A percentile compares a stretch with the other conserved stretches of the same genome.
These are phyloP conservation scores for Platygyra sinensis DNA, from an alignment of 64 coral and sea anemone species.

Conservation along the genomic window DNA sequence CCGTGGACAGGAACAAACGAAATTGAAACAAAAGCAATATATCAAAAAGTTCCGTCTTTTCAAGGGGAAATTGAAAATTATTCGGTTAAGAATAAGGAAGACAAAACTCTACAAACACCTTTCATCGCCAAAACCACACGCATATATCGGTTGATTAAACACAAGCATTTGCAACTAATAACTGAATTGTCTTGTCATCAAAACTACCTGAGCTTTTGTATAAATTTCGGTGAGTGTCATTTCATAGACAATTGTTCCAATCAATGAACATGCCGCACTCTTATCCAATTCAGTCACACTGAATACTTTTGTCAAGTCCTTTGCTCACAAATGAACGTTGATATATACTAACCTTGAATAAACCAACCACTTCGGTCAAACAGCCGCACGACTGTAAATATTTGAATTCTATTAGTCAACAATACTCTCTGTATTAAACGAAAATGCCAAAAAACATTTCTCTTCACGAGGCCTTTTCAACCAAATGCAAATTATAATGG, in stretches of 20 bases:
- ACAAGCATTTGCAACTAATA: neutral
- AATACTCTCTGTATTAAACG: neutral
- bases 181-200: conserved; percentile 1
- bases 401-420: neutral
- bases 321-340: neutral
- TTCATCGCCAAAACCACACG: neutral
- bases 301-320: conserved; percentile 1
- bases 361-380: neutral
- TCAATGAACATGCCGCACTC: neutral
- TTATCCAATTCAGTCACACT: neutral
- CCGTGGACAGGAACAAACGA: too few relatives aligned
- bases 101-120: neutral
- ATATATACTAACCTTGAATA: neutral
- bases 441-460: neutral
- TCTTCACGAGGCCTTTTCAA: neutral
- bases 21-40: neutral
- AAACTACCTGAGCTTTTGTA: neutral
- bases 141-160: neutral
- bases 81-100: neutral
- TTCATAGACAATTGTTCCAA: neutral
- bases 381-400: neutral
- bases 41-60: neutral
- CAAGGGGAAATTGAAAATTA: neutral
- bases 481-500: neutral
- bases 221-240: neutral